Base-by-base conservation (phyloP, 2,113 vertebrate genomes). In the Hyperoodon ampullatus region DNA sequence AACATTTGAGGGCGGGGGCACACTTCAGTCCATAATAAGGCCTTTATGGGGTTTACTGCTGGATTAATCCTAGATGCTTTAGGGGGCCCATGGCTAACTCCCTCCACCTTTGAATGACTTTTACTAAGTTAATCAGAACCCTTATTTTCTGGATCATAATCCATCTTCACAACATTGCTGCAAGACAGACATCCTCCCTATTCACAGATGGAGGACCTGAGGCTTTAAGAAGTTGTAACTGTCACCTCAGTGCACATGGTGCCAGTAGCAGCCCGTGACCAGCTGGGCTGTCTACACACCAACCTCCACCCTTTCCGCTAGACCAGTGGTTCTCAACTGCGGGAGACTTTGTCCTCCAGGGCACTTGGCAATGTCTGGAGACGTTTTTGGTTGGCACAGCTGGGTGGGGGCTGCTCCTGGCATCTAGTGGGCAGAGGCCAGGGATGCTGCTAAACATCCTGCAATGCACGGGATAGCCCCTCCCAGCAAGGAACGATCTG, bases 201-300 rank as follows among this genome's bases (percentile, higher is more conserved):
- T 42, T 66, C 30, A 30, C n/a, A 65, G 28, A 82, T 15, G 47
- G 26, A 50, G 53, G 7, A 42, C 14, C 4, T 0, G 6, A 77
- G n/a, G 30, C 44, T 42, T 63, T 21, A 1, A 5, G 44, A 50
- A n/a, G 8, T 18, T 63, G 1, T 74, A 3, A n/a, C 55, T 24
- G 6, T 5, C 13, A 12, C 6, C 42, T 53, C 30, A 12, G 11
- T 19, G 60, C 12, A 30, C 11, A 35, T 2, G 14, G 47, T 19
- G 33, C 30, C 55, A 47, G 65, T 3, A 44, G 58, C 30, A 7
- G 35, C 23, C 35, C 0, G 2, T 70, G 87, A 44, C 65, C 18
- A 39, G 10, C 1, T 0, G 8, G 42, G 26, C 24, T 82, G 6
- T 66, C n/a, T 1, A 15, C 8, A 24, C 18, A 3, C 0, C 2